A percentile compares a stretch with the other conserved stretches of the same genome.
phyloP scores from a whole-genome alignment of 2,113 vertebrate species.

The Gambusia holbrooki region DNA sequence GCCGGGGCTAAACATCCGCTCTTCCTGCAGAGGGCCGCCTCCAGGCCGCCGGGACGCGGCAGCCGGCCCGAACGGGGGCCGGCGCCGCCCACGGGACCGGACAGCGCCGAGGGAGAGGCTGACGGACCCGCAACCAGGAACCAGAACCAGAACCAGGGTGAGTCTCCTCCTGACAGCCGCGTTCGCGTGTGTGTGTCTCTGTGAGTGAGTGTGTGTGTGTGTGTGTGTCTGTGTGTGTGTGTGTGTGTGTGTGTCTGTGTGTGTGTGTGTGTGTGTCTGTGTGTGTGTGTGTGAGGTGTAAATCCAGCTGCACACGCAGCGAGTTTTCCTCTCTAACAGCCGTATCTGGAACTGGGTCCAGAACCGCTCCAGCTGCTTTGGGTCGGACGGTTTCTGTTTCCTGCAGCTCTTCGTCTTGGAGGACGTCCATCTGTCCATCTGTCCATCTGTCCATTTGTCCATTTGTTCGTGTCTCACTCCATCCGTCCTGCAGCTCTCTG shows the following conservation, averaged over 20 bases:
- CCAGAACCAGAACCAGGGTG: constrained; percentile 57
- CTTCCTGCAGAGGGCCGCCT: constrained; percentile 77
- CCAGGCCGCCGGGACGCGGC: constrained; percentile 63
- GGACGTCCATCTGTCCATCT: too few relatives aligned
- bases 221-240: neutral
- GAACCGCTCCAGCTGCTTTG: neutral
- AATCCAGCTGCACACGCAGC: neutral
- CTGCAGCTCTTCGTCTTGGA: neutral
- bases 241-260: neutral
- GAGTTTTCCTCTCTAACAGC: neutral
- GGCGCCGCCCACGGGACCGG: neutral
- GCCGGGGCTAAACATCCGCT: constrained; percentile 73
- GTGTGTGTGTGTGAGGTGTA: constrained; percentile 1
- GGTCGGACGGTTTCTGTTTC: neutral
- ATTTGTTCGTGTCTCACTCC: neutral
- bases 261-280: neutral
- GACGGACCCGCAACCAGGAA: constrained; percentile 46
- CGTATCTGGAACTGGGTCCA: neutral
- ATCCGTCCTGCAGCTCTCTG: neutral
- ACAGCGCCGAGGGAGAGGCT: constrained; percentile 21
- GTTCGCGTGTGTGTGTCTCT: neutral
- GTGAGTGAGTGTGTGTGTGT: constrained; percentile 8
- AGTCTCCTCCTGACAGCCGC: constrained; percentile 33
- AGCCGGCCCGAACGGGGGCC: constrained; percentile 26
- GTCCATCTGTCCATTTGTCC: too few relatives aligned